These are phyloP conservation scores for Entomobrya proxima DNA, from an alignment of 2,888 invertebrate species.

Conservation along the genomic window DNA sequence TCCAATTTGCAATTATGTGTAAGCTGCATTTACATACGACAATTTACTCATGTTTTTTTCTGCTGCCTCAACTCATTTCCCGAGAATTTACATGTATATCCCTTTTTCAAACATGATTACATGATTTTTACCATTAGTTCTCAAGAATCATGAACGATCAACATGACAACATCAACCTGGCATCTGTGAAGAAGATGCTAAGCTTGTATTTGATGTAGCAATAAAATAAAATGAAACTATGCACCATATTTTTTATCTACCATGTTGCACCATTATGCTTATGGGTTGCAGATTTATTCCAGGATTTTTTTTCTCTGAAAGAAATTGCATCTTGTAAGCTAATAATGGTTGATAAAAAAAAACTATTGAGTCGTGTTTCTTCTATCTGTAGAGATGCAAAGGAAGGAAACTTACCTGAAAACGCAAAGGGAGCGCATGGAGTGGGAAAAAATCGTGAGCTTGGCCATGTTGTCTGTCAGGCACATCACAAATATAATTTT, in stretches of 20 bases:
- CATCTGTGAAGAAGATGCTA: neutral
- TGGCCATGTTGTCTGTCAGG: slow-evolving; percentile 33
- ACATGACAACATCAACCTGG: neutral
- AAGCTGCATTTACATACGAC: neutral
- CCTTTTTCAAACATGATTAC: neutral
- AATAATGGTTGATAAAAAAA: neutral
- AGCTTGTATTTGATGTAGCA: neutral
- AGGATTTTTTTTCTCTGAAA: neutral
- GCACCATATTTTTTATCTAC: neutral
- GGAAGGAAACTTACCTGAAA: neutral
- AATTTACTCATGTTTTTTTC: neutral
- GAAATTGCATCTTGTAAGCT: neutral
- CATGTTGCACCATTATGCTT: neutral
- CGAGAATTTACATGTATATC: too few species aligned
- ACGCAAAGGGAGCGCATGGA: neutral
- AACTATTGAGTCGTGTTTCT: neutral
- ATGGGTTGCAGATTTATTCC: neutral
- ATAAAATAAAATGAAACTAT: neutral
- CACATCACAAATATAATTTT: slow-evolving; percentile 29
- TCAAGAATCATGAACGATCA: neutral
- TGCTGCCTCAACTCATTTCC: neutral
- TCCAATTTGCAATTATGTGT: neutral
- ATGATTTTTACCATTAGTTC: neutral
- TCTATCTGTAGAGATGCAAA: neutral
- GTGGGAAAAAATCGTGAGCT: slow-evolving; percentile 21